Conservation (phyloP, 92 coral and sea anemone species). For the Palythoa caribaeorum region DNA sequence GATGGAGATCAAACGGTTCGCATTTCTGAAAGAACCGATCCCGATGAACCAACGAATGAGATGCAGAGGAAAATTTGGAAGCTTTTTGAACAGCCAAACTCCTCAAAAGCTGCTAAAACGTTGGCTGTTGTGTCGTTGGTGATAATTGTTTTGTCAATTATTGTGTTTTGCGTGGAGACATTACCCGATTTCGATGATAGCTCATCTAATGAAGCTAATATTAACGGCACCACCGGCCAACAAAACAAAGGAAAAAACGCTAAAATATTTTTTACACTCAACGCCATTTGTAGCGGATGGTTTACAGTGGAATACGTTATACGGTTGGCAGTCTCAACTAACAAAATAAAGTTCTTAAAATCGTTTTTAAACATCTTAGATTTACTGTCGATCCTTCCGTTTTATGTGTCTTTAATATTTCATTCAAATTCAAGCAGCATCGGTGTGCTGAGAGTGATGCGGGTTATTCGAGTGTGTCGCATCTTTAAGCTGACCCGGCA, state of each 20-base stretch:
- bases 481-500: conserved; percentile 96
- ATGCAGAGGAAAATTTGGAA: conserved; percentile 75
- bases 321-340: conserved; percentile 77
- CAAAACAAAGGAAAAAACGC: conserved; percentile 53
- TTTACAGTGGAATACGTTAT: conserved; percentile 88
- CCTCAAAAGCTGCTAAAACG: conserved; percentile 77
- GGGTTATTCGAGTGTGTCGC: conserved; percentile 93
- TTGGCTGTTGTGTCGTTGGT: conserved; percentile 83
- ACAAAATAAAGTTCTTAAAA: conserved; percentile 82
- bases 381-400: conserved; percentile 89
- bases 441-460: conserved; percentile 88
- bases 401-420: conserved; percentile 74
- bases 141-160: conserved; percentile 83
- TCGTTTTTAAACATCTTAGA: conserved; percentile 86
- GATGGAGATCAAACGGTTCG: conserved; percentile 1
- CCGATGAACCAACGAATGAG: conserved; percentile 77
- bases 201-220: conserved; percentile 11
- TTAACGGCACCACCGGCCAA: conserved; percentile 51
- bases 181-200: conserved; percentile 75
- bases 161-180: conserved; percentile 94
- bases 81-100: conserved; percentile 85
- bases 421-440: conserved; percentile 71
- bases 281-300: conserved; percentile 93
- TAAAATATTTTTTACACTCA: conserved; percentile 68
- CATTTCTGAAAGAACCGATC: conserved; percentile 29